Percentiles rank a stretch among this genome's conserved stretches.
phyloP scores from a whole-genome alignment of 53 echinoderm and acorn worm genomes.

The Zoroaster sp. region DNA sequence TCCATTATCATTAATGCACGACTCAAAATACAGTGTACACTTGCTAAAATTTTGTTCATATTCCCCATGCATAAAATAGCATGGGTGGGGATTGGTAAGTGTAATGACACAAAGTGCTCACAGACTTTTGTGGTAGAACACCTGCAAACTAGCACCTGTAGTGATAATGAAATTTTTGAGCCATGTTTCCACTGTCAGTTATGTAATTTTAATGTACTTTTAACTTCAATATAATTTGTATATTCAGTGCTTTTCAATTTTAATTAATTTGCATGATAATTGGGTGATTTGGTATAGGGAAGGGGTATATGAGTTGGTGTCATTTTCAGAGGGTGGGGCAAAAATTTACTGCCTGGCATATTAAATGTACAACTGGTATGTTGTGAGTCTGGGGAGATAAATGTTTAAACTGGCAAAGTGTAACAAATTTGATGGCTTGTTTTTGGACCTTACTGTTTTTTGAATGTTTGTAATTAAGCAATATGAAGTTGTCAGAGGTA shows the following conservation, averaged over 20 bases:
- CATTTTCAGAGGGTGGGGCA: no score
- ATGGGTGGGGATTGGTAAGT: background rate
- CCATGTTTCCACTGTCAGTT: background rate
- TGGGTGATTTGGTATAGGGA: no score
- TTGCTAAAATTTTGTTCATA: background rate
- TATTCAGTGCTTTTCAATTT: background rate
- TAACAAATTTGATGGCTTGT: no score
- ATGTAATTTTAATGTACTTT: background rate
- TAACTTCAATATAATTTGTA: background rate
- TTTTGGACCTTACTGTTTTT: no score
- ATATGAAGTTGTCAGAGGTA: no score
- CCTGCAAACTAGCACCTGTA: background rate
- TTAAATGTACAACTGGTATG: no score
- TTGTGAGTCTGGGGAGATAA: no score
- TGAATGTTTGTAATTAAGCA: no score
- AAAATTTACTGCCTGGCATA: no score
- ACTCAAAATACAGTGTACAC: background rate
- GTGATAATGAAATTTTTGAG: background rate
- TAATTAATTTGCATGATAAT: background rate
- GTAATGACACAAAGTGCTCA: background rate
- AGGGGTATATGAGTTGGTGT: no score
- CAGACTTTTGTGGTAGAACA: background rate
- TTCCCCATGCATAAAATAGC: background rate
- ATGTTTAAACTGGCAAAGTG: no score
- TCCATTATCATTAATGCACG: background rate